Evolutionary conservation across 2,888 invertebrate species (phyloP).

Genomic region (Chaetogeoica ovagalla): DNA sequence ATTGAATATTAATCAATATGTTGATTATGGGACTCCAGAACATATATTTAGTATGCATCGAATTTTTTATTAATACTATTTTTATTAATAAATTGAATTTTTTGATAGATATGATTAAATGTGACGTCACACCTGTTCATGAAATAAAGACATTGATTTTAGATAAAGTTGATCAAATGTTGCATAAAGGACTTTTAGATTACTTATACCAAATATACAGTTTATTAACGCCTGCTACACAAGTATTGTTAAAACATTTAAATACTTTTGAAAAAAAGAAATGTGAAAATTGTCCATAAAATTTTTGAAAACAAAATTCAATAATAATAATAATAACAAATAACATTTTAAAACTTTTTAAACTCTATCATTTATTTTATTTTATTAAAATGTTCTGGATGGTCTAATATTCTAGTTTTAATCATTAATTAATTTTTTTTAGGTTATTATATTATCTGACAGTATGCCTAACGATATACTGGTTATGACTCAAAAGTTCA

Average conservation of each 20-base stretch:
- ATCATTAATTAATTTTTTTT: conserved; percentile 19
- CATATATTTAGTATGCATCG: conserved; percentile 83
- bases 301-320: too few species aligned
- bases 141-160: conserved; percentile 96
- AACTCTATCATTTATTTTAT: too few species aligned
- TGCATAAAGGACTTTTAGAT: conserved; percentile 98
- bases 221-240: conserved; percentile 94
- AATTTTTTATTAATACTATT: too few species aligned
- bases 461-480: conserved; percentile 98
- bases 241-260: conserved; percentile 60
- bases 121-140: conserved; percentile 81
- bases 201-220: conserved; percentile 99
- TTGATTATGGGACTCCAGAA: conserved; percentile 98
- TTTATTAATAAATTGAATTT: not conserved
- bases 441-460: conserved; percentile 91
- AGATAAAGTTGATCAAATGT: conserved; percentile 99
- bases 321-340: too few species aligned
- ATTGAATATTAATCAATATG: conserved; percentile 97
- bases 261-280: too few species aligned
- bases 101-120: conserved; percentile 81
- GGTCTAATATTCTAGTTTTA: too few species aligned
- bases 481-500: conserved; percentile 99
- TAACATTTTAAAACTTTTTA: too few species aligned
- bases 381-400: too few species aligned
- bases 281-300: too few species aligned